Conservation (phyloP, 2,888 invertebrate genomes). For the Drosophila dives region DNA sequence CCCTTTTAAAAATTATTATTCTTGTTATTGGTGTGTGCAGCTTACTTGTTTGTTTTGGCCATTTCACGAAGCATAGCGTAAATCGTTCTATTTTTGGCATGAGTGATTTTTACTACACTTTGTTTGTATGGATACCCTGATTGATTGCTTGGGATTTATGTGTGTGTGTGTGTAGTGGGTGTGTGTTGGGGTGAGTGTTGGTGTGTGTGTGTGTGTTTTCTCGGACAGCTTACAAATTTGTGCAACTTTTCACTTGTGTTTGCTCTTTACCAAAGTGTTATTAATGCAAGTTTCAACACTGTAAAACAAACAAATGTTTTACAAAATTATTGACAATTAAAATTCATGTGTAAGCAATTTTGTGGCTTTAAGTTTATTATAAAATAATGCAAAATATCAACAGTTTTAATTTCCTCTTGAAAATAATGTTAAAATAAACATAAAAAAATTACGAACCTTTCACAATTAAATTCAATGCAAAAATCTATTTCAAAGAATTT, state of each 20-base stretch:
- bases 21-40: conserved; percentile 38
- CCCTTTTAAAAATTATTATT: conserved; percentile 50
- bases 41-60: conserved; percentile 74
- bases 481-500: background rate
- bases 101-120: conserved; percentile 66
- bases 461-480: background rate
- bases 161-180: conserved; percentile 11
- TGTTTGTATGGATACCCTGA: conserved; percentile 38
- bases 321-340: conserved; percentile 29
- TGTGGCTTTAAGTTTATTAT: background rate
- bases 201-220: conserved; percentile 15
- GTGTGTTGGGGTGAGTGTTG: conserved; percentile 21
- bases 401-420: background rate
- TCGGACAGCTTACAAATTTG: conserved; percentile 52
- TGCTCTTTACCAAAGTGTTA: conserved; percentile 35
- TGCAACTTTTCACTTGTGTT: conserved; percentile 55
- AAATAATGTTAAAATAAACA: background rate
- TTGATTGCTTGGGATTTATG: conserved; percentile 68
- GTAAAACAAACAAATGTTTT: conserved; percentile 23
- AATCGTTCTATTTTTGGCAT: conserved; percentile 72
- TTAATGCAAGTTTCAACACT: conserved; percentile 40
- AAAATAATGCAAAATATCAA: background rate
- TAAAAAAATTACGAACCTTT: background rate
- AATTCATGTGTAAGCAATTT: conserved; percentile 4
- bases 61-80: conserved; percentile 64